Evolutionary conservation across 1,140 invertebrate species (phyloP).

Genomic region (Adoxophyes honmai): DNA sequence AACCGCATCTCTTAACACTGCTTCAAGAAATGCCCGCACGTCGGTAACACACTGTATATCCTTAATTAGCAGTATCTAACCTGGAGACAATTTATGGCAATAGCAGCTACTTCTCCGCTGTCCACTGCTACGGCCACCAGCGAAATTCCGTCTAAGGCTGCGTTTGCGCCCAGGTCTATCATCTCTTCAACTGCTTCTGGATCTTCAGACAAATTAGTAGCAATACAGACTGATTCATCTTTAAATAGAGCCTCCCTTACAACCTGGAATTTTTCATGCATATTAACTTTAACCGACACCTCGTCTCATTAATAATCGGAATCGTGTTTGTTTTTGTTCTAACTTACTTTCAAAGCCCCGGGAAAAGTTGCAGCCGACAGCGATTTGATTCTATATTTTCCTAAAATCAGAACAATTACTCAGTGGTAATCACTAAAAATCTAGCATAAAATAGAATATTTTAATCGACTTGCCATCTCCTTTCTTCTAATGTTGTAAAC

Average conservation of each 20-base stretch:
- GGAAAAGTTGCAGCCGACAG: conserved; percentile 48
- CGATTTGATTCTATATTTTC: conserved; percentile 57
- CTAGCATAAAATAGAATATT: too few relatives aligned
- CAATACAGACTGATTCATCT: conserved; percentile 77
- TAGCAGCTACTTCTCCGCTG: conserved; percentile 77
- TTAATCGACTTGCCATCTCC: too few relatives aligned
- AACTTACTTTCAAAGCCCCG: too few relatives aligned
- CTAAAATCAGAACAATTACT: conserved; percentile 42
- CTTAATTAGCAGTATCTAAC: conserved; percentile 40
- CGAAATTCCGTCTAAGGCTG: conserved; percentile 81
- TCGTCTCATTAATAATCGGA: too few relatives aligned
- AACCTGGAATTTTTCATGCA: conserved; percentile 53
- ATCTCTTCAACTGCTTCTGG: conserved; percentile 77
- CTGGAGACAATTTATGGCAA: conserved; percentile 83
- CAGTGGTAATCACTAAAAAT: too few relatives aligned
- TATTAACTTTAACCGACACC: conserved; percentile 3
- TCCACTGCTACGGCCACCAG: conserved; percentile 77
- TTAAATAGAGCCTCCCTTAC: conserved; percentile 78
- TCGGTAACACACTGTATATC: too few relatives aligned
- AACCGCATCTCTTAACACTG: too few relatives aligned
- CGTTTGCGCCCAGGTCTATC: conserved; percentile 76
- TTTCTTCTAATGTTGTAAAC: too few relatives aligned
- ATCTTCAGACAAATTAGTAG: conserved; percentile 76
- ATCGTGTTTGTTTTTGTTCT: background rate
- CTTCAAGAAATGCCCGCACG: too few relatives aligned